Evolutionary conservation across 2,888 invertebrate species (phyloP).

Genomic region (Dryobota labecula): DNA sequence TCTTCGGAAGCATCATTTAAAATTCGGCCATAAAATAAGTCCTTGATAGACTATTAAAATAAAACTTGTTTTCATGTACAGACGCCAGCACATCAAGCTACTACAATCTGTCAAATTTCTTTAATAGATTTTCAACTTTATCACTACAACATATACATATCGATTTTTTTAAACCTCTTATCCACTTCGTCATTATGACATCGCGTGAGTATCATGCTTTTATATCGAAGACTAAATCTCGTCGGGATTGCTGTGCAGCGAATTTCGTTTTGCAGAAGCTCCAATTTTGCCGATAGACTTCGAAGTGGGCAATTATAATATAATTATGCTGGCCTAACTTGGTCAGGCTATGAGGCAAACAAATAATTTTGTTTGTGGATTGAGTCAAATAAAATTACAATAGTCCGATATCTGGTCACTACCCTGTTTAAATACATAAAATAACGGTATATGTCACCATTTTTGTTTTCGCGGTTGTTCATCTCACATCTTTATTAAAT

Average conservation of each 20-base stretch:
- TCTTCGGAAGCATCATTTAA: not conserved
- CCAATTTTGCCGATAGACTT: not conserved
- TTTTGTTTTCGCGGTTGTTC: not conserved
- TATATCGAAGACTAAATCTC: too few relatives aligned
- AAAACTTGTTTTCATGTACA: not conserved
- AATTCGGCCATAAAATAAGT: not conserved
- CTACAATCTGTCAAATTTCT: too few relatives aligned
- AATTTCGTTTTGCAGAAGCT: not conserved
- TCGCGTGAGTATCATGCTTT: not conserved
- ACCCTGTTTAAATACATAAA: not conserved
- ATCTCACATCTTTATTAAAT: not conserved
- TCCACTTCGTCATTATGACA: not conserved
- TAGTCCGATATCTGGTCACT: constrained; percentile 1
- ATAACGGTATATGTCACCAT: not conserved
- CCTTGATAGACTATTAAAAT: not conserved
- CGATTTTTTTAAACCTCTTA: not conserved
- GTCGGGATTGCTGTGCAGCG: too few relatives aligned
- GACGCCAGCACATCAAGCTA: too few relatives aligned
- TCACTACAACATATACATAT: too few relatives aligned
- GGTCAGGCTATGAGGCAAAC: not conserved
- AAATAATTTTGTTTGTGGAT: not conserved
- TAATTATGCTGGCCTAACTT: not conserved
- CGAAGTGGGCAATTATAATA: too few relatives aligned
- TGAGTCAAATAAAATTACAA: not conserved
- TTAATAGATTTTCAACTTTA: too few relatives aligned